phyloP scores from a whole-genome alignment of 1,140 invertebrate genomes.

The Patella vulgata region DNA sequence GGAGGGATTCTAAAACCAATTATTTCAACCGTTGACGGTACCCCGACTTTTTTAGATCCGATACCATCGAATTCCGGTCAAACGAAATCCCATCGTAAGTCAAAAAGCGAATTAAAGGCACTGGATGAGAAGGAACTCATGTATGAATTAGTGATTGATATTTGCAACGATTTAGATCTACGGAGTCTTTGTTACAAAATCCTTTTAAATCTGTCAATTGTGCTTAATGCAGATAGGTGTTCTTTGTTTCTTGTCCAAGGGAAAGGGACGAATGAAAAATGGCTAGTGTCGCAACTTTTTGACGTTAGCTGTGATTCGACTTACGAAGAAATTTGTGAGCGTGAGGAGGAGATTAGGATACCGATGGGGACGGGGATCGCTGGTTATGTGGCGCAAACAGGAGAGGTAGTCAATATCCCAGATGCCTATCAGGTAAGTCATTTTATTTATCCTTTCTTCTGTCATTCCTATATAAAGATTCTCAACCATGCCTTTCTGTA shows the following conservation, averaged over 20 bases:
- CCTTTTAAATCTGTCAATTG: conserved; percentile 91
- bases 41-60: conserved; percentile 82
- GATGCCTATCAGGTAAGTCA: conserved; percentile 90
- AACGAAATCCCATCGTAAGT: conserved; percentile 40
- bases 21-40: conserved; percentile 87
- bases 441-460: neutral
- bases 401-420: conserved; percentile 92
- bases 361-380: conserved; percentile 86
- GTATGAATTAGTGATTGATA: conserved; percentile 96
- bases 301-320: conserved; percentile 78
- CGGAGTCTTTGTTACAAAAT: conserved; percentile 95
- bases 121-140: conserved; percentile 94
- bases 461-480: no score
- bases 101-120: conserved; percentile 82
- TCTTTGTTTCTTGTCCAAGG: conserved; percentile 92
- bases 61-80: conserved; percentile 36
- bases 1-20: conserved; percentile 90
- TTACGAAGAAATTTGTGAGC: conserved; percentile 85
- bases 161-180: conserved; percentile 95
- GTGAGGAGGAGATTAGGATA: conserved; percentile 90
- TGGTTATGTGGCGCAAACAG: conserved; percentile 92
- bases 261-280: conserved; percentile 64
- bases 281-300: conserved; percentile 91
- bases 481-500: no score
- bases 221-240: conserved; percentile 90